These are phyloP conservation scores for Acyrthosiphon pisum DNA, from an alignment of 1,140 invertebrate genomes.

Conservation along the genomic window DNA sequence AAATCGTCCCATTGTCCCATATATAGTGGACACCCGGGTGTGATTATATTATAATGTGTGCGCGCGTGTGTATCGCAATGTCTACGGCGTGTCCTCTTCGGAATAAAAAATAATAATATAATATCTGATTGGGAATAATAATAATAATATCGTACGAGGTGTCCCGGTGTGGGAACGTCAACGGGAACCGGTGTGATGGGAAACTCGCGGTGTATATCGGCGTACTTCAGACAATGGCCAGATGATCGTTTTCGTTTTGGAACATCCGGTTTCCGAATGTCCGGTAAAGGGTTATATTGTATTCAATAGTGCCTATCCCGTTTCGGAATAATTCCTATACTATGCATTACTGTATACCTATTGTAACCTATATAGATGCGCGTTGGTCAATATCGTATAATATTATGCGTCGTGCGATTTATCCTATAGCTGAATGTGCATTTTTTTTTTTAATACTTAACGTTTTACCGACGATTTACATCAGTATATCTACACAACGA, in stretches of 20 bases:
- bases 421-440: not conserved
- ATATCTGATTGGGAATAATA: conserved; percentile 27
- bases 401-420: not conserved
- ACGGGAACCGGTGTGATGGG: conserved; percentile 25
- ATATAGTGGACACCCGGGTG: conserved; percentile 4
- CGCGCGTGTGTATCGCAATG: conserved; percentile 24
- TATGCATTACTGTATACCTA: not conserved
- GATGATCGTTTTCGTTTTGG: not conserved
- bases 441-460: not conserved
- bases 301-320: not conserved
- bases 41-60: not conserved
- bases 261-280: conserved; percentile 27
- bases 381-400: not conserved
- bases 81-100: conserved; percentile 12
- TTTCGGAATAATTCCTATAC: conserved; percentile 15
- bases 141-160: not conserved
- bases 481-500: not conserved
- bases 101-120: not conserved
- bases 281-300: conserved; percentile 32
- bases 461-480: not conserved
- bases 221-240: not conserved
- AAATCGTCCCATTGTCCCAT: conserved; percentile 27
- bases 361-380: not conserved
- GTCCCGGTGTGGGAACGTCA: conserved; percentile 13
- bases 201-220: conserved; percentile 9